Conservation (phyloP, 2,888 invertebrate species). For the Mamestra brassicae region DNA sequence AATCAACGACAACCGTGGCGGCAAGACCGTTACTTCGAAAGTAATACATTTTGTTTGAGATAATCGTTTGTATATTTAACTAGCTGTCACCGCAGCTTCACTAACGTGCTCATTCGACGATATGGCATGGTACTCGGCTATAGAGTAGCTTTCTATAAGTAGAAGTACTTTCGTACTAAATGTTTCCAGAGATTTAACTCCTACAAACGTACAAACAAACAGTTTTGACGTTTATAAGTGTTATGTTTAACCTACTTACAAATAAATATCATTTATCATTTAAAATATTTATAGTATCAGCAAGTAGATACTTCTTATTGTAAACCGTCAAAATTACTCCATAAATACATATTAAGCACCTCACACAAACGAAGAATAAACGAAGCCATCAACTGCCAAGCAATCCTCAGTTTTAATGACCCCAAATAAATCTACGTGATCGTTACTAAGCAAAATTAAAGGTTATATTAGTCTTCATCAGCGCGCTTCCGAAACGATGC, state of each 20-base stretch:
- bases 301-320: background rate
- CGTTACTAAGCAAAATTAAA: constrained; percentile 88
- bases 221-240: background rate
- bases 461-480: constrained; percentile 90
- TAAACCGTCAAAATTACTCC: constrained; percentile 44
- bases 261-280: too few species aligned
- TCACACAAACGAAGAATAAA: constrained; percentile 55
- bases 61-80: constrained; percentile 1
- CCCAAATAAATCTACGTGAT: constrained; percentile 76
- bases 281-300: background rate
- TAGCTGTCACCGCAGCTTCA: background rate
- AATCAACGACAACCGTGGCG: constrained; percentile 42
- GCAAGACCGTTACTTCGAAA: background rate
- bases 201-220: background rate
- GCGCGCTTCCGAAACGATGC: constrained; percentile 80
- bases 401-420: constrained; percentile 66
- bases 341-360: constrained; percentile 17
- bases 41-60: background rate
- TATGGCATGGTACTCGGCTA: background rate
- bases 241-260: too few species aligned
- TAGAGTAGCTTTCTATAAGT: background rate
- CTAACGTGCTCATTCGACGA: background rate
- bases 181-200: background rate
- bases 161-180: background rate
- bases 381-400: constrained; percentile 45